Percentiles rank a stretch among this genome's conserved stretches.
Conservation (phyloP, 2,888 invertebrate species). For the Craniophora ligustri region DNA sequence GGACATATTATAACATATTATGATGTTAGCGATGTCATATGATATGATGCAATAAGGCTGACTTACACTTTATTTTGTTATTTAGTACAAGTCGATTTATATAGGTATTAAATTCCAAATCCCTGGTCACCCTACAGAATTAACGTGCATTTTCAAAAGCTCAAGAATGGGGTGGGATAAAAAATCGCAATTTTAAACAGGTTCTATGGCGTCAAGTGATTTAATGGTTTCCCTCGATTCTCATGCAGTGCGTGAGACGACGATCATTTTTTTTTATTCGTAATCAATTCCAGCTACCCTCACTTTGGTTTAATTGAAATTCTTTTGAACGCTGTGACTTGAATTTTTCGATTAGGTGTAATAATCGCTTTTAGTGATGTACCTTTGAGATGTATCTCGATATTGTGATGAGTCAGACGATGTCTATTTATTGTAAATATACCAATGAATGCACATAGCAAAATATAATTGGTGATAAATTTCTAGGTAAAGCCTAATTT, state of each 20-base stretch:
- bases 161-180: constrained; percentile 70
- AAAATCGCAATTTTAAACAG: constrained; percentile 85
- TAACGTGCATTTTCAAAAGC: constrained; percentile 47
- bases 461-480: no score
- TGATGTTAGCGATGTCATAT: no score
- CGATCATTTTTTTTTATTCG: constrained; percentile 80
- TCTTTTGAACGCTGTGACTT: constrained; percentile 74
- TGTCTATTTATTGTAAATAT: neutral
- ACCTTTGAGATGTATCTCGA: constrained; percentile 14
- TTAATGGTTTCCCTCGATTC: constrained; percentile 81
- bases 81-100: no score
- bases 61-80: no score
- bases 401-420: neutral
- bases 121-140: constrained; percentile 33
- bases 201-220: constrained; percentile 83
- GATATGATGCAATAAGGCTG: no score
- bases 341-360: constrained; percentile 63
- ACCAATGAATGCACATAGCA: no score
- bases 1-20: no score
- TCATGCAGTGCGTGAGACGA: constrained; percentile 79
- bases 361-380: constrained; percentile 44
- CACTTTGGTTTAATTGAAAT: constrained; percentile 77
- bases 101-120: no score
- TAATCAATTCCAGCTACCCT: constrained; percentile 78
- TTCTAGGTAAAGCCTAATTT: no score